Evolutionary conservation across 2,888 invertebrate genomes (phyloP).

Genomic region (Amphimallon solstitiale): DNA sequence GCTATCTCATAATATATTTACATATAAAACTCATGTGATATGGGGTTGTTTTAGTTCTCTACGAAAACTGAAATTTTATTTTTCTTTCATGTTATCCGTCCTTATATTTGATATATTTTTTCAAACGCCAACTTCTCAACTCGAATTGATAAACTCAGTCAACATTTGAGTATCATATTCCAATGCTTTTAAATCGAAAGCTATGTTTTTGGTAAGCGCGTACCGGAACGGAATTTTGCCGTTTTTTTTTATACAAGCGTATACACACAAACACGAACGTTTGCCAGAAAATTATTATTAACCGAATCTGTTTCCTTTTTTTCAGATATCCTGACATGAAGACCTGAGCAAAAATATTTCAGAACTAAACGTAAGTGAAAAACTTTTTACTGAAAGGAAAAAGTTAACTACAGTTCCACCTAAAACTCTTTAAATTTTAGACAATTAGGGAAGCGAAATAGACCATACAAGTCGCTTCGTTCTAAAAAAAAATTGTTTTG

Average conservation of each 20-base stretch:
- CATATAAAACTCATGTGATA: slow-evolving; percentile 2
- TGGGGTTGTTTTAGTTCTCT: background rate
- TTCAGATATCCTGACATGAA: slow-evolving; percentile 26
- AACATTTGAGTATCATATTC: slow-evolving; percentile 31
- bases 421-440: no score
- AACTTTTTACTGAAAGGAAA: slow-evolving; percentile 13
- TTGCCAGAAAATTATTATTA: slow-evolving; percentile 24
- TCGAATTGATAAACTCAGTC: slow-evolving; percentile 31
- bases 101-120: slow-evolving; percentile 25
- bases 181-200: slow-evolving; percentile 34
- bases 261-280: slow-evolving; percentile 7
- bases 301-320: slow-evolving; percentile 13
- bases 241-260: background rate
- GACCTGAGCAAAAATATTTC: slow-evolving; percentile 22
- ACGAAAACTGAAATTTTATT: slow-evolving; percentile 3
- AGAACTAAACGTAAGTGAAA: slow-evolving; percentile 26
- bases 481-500: no score
- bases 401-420: no score
- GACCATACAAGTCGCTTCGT: no score
- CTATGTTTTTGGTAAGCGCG: slow-evolving; percentile 20
- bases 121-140: slow-evolving; percentile 15
- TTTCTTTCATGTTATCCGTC: slow-evolving; percentile 9
- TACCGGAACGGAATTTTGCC: slow-evolving; percentile 15
- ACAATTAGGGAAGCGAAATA: no score
- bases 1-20: background rate